Base-by-base conservation (phyloP, 2,888 invertebrate species). In the Priocnemis perturbator region DNA sequence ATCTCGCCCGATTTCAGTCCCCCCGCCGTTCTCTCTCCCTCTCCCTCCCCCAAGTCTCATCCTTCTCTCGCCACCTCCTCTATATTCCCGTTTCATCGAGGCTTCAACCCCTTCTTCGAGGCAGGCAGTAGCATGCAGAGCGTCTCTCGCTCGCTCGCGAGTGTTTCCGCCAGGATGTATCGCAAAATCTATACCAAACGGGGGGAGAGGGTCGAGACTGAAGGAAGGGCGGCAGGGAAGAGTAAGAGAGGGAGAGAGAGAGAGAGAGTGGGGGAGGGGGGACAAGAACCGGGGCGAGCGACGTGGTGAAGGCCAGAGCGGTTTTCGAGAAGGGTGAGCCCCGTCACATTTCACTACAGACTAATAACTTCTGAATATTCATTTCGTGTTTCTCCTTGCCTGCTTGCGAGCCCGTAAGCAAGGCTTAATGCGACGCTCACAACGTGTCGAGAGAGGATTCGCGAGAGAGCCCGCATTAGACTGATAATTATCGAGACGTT, bases 351-450 rank as follows among this genome's bases (percentile, higher is more conserved):
- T 88, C 88, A 88, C 88, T 88, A 85, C 87, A 88, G 88, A 88
- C 89, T 88, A 89, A 88, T 89, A 88, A 88, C 88, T 88, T 88
- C 87, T 89, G 88, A 89, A 88, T 89, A 89, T 88, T 89, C 89
- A 89, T 89, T 88, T 89, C 88, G 86, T 86, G 89, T 88, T 88
- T 87, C 88, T 88, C 86, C 86, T 87, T 86, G 87, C 85, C 86
- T 86, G 84, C 85, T 84, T 80, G 85, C 81, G 78, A 76, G 76
- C 76, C 79, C 78, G 78, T 80, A 85, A 87, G 86, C 87, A 87
- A 84, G 82, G 81, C 77, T 50, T 86, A 85, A 88, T 85, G 88
- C 88, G 84, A 82, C 86, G 78, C 82, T 83, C 87, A 86, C 86
- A 87, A 80, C 82, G 77, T 26, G 60, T 26, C 30, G 21, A 23